phyloP scores from a whole-genome alignment of 2,888 invertebrate species.

The Tinea trinotella region DNA sequence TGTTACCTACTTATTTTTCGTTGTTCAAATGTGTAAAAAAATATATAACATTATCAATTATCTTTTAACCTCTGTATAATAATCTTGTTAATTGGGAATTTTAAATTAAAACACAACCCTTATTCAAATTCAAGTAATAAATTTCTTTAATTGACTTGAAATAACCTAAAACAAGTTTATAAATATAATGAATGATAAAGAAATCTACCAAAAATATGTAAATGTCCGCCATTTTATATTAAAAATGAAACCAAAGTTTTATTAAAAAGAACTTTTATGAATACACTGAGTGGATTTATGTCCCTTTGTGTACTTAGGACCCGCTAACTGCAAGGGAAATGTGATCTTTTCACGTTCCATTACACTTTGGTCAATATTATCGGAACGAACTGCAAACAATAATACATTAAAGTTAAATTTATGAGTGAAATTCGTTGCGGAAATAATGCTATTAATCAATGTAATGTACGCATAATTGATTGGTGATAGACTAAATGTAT shows the following conservation, averaged over 20 bases:
- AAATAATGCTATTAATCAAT: background rate
- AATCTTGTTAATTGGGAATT: too few relatives aligned
- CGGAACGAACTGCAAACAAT: background rate
- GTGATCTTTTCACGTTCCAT: conserved; percentile 8
- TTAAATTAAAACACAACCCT: too few relatives aligned
- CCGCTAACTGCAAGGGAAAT: background rate
- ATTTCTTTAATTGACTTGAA: too few relatives aligned
- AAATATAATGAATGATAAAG: too few relatives aligned
- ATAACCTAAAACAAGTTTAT: too few relatives aligned
- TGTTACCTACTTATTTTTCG: too few relatives aligned
- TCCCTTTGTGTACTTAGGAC: background rate
- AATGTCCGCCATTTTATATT: background rate
- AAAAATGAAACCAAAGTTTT: background rate
- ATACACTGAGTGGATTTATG: background rate
- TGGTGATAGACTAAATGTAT: too few relatives aligned
- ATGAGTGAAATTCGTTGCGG: background rate
- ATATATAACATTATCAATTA: too few relatives aligned
- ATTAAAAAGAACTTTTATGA: background rate
- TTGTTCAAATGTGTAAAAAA: too few relatives aligned
- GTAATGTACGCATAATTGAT: background rate
- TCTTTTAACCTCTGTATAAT: too few relatives aligned
- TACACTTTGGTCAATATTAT: conserved; percentile 10
- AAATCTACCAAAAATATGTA: too few relatives aligned
- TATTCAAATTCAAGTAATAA: too few relatives aligned
- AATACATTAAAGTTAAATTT: conserved; percentile 2